Evolutionary conservation across 2,797 vertebrate species (phyloP).

Genomic region (Delichon dasypus): DNA sequence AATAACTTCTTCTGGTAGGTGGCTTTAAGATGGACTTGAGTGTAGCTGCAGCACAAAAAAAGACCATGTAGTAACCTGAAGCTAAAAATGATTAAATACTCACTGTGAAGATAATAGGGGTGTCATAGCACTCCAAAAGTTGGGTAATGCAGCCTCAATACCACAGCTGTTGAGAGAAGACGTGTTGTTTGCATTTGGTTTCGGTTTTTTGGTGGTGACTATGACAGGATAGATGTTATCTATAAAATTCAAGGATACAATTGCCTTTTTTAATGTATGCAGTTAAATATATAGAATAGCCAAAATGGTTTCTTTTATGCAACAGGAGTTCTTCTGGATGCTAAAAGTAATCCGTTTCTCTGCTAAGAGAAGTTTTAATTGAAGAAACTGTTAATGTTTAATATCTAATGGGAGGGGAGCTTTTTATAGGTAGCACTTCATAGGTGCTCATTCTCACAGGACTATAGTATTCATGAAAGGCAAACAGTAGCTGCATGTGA

Average conservation of each 20-base stretch:
- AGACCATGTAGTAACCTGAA: background rate
- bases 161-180: background rate
- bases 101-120: background rate
- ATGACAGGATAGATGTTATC: background rate
- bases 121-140: background rate
- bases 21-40: background rate
- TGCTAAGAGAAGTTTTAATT: background rate
- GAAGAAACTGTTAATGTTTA: background rate
- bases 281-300: background rate
- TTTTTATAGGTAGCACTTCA: background rate
- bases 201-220: background rate
- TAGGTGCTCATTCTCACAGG: background rate
- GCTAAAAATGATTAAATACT: background rate
- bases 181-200: background rate
- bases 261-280: background rate
- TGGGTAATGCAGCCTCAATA: background rate
- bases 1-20: background rate
- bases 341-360: background rate
- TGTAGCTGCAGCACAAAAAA: background rate
- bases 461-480: background rate
- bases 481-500: background rate
- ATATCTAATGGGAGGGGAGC: fast-evolving
- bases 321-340: background rate
- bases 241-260: background rate
- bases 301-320: background rate